phyloP scores from a whole-genome alignment of 2,888 invertebrate genomes.

The Drosophila eohydei region DNA sequence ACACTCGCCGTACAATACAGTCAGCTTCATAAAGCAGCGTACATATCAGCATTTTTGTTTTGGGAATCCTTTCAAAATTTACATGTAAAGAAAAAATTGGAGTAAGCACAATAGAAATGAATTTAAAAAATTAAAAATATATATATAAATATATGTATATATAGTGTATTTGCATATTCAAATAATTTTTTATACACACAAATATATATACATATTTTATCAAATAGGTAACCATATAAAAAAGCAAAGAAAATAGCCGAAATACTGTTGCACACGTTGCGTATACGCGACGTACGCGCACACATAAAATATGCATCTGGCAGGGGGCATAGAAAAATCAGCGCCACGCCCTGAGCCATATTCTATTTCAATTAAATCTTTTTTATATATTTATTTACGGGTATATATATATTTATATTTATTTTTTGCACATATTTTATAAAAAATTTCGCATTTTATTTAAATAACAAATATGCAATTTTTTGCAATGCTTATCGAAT shows the following conservation, averaged over 20 bases:
- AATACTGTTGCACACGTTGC: slow-evolving; percentile 14
- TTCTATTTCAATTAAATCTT: slow-evolving; percentile 54
- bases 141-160: slow-evolving; percentile 23
- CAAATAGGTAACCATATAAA: slow-evolving; percentile 33
- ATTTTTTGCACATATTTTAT: slow-evolving; percentile 40
- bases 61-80: slow-evolving; percentile 47
- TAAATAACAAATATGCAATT: slow-evolving; percentile 16
- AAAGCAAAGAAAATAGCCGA: slow-evolving; percentile 13
- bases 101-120: slow-evolving; percentile 32
- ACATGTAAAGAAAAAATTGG: slow-evolving; percentile 37
- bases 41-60: slow-evolving; percentile 14
- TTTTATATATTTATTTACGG: slow-evolving; percentile 15
- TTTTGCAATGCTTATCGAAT: slow-evolving; percentile 26
- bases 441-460: slow-evolving; percentile 17
- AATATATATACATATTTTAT: slow-evolving; percentile 10
- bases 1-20: slow-evolving; percentile 33
- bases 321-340: slow-evolving; percentile 50
- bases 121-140: slow-evolving; percentile 44
- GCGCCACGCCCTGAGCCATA: slow-evolving; percentile 23
- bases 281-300: slow-evolving; percentile 21
- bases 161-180: slow-evolving; percentile 74
- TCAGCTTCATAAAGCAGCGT: slow-evolving; percentile 61
- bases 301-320: slow-evolving; percentile 29
- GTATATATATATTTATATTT: slow-evolving; percentile 12
- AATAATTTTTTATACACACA: slow-evolving; percentile 56